These are phyloP conservation scores for Saguinus imperator DNA, from an alignment of 2,113 vertebrate species.

Conservation along the genomic window DNA sequence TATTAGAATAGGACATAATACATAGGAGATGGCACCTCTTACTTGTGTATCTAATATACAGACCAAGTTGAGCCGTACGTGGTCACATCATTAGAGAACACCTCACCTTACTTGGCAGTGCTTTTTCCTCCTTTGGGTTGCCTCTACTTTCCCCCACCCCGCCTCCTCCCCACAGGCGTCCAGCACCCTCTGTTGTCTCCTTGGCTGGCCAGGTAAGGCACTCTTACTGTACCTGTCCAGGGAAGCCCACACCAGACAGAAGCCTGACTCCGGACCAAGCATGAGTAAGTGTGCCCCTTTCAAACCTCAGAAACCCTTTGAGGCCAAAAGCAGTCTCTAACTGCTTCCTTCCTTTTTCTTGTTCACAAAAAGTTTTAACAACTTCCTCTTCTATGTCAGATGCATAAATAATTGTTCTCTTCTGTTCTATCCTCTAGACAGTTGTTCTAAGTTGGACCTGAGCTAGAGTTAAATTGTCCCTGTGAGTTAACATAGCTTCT, in stretches of 20 bases:
- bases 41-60: neutral
- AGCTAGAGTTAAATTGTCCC: neutral
- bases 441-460: neutral
- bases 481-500: neutral
- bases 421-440: neutral
- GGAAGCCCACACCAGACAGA: neutral
- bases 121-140: neutral
- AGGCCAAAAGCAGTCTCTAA: neutral
- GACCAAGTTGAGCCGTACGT: neutral
- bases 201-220: neutral
- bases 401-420: neutral
- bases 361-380: neutral
- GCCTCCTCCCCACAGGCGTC: accelerated
- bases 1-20: neutral
- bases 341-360: neutral
- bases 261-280: neutral
- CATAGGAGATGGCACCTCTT: accelerated
- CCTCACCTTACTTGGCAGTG: accelerated
- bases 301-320: neutral
- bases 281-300: accelerated
- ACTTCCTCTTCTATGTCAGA: neutral
- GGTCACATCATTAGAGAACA: neutral
- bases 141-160: neutral
- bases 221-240: neutral
- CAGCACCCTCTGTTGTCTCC: neutral